Evolutionary conservation across 1,140 invertebrate genomes (phyloP).

Genomic region (Lanistes nyassanus): DNA sequence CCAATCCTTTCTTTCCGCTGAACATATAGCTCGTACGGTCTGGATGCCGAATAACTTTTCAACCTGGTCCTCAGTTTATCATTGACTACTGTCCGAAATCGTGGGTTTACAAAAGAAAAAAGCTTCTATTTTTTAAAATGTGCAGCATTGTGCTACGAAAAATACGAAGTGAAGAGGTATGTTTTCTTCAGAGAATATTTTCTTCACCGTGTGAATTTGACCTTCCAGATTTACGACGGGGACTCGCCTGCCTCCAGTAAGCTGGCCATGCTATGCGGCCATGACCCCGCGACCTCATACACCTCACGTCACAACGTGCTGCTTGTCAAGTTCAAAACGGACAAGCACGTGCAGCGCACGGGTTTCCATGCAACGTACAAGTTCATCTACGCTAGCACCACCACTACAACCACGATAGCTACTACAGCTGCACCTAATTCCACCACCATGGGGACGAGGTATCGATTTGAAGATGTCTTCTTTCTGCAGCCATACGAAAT

Average conservation of each 20-base stretch:
- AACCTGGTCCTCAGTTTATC: no score
- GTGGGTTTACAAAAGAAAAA: no score
- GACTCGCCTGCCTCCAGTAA: conserved; percentile 24
- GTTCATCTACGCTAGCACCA: conserved; percentile 38
- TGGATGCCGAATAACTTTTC: no score
- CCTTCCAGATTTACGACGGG: conserved; percentile 37
- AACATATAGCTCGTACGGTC: no score
- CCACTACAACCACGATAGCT: conserved; percentile 27
- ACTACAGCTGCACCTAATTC: neutral
- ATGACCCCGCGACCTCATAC: conserved; percentile 30
- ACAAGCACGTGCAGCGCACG: conserved; percentile 42
- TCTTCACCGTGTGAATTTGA: neutral
- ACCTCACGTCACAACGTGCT: conserved; percentile 39
- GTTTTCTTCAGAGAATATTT: no score
- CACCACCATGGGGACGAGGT: neutral
- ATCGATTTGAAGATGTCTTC: no score
- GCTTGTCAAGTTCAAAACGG: conserved; percentile 40
- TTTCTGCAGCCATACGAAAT: no score
- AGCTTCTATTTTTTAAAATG: no score
- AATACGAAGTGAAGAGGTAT: no score
- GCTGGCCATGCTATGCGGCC: conserved; percentile 41
- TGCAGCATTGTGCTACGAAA: no score
- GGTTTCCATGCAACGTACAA: conserved; percentile 53
- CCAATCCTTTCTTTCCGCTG: no score
- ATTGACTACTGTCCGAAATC: no score